phyloP scores from a whole-genome alignment of 2,888 invertebrate genomes.

The Agonopterix alstromeriana region DNA sequence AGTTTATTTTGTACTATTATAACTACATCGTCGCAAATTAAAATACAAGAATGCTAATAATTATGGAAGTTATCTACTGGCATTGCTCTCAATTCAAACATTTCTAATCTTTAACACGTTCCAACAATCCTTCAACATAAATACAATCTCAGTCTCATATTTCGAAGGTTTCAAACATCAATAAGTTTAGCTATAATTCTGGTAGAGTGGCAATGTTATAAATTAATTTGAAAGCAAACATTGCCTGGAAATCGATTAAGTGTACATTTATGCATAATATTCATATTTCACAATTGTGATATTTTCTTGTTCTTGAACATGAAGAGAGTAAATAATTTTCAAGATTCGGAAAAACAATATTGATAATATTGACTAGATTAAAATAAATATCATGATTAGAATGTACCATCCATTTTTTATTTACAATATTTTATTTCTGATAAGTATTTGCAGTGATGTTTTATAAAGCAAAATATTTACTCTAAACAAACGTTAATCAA shows the following conservation, averaged over 20 bases:
- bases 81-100: slow-evolving; percentile 13
- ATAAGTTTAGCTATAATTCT: slow-evolving; percentile 5
- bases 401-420: slow-evolving; percentile 24
- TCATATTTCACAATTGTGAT: too few relatives aligned
- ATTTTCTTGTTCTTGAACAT: too few relatives aligned
- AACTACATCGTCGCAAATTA: neutral
- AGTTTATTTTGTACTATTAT: slow-evolving; percentile 38
- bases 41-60: neutral
- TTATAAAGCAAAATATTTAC: too few relatives aligned
- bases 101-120: slow-evolving; percentile 25
- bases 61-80: neutral
- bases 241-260: too few relatives aligned
- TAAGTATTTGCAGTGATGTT: slow-evolving; percentile 12
- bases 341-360: slow-evolving; percentile 4
- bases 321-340: too few relatives aligned
- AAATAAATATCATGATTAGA: slow-evolving; percentile 28
- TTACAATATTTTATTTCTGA: slow-evolving; percentile 5
- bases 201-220: too few relatives aligned
- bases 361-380: slow-evolving; percentile 27
- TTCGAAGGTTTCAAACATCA: slow-evolving; percentile 29
- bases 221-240: too few relatives aligned
- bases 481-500: too few relatives aligned
- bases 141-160: slow-evolving; percentile 64
- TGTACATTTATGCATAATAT: too few relatives aligned
- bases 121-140: slow-evolving; percentile 36